These are phyloP conservation scores for Agrenia bidenticulata DNA, from an alignment of 2,888 invertebrate genomes.

Conservation along the genomic window DNA sequence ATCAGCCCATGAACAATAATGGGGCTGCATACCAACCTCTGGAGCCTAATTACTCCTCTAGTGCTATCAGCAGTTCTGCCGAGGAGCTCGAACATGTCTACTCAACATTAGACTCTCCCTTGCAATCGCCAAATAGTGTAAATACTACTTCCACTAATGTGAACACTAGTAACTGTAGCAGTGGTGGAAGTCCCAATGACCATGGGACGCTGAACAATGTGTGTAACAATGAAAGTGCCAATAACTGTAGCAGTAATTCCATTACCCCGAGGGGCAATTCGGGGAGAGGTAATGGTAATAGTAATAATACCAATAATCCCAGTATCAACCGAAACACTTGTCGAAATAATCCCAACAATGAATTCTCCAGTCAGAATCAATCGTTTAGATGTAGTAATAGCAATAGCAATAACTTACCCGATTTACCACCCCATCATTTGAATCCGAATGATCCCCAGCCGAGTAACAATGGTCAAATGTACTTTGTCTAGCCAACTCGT, in stretches of 20 bases:
- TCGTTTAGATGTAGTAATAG: constrained; percentile 12
- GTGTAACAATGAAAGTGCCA: constrained; percentile 9
- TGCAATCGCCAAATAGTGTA: constrained; percentile 9
- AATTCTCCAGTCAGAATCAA: neutral
- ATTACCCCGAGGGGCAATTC: neutral
- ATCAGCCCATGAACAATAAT: constrained; percentile 19
- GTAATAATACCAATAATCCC: constrained; percentile 2
- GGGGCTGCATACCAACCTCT: constrained; percentile 34
- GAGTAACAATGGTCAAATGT: constrained; percentile 37
- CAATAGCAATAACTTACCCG: constrained; percentile 11
- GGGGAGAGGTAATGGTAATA: neutral
- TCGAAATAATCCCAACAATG: constrained; percentile 23
- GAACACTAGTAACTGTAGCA: neutral
- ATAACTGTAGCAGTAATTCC: neutral
- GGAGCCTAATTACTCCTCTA: constrained; percentile 41
- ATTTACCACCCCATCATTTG: neutral
- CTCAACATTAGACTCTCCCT: constrained; percentile 40
- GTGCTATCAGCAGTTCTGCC: constrained; percentile 34
- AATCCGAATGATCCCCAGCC: neutral
- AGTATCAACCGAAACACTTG: neutral
- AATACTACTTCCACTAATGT: neutral
- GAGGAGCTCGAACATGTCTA: constrained; percentile 44
- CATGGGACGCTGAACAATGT: neutral
- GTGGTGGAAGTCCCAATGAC: neutral
- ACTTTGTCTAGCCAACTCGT: constrained; percentile 30